phyloP scores from a whole-genome alignment of 2,797 vertebrate genomes.

The Darevskia nairensis region DNA sequence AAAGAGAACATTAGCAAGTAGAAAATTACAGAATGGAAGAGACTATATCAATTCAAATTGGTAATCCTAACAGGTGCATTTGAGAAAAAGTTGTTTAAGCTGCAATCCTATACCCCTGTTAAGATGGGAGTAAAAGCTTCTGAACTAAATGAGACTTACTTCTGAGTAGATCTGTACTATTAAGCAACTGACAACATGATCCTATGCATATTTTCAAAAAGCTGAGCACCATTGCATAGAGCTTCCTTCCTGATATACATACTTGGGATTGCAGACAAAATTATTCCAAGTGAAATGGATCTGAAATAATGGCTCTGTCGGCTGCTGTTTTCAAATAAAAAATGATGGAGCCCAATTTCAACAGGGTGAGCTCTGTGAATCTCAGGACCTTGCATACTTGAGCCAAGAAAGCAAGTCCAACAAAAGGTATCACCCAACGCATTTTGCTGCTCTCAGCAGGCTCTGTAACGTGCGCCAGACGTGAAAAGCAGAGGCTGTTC shows the following conservation, averaged over 20 bases:
- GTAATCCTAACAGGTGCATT: not conserved
- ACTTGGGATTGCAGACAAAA: not conserved
- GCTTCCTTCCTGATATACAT: not conserved
- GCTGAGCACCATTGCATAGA: not conserved
- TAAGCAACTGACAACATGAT: not conserved
- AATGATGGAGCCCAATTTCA: slow-evolving; percentile 12
- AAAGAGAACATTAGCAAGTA: not conserved
- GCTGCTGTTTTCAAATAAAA: not conserved
- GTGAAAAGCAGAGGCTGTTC: slow-evolving; percentile 42
- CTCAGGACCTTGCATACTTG: not conserved
- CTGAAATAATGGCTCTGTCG: not conserved
- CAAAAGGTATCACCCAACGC: slow-evolving; percentile 35
- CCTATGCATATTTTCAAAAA: slow-evolving; percentile 5
- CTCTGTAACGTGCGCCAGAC: not conserved
- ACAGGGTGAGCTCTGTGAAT: slow-evolving; percentile 13
- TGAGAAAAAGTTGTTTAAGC: not conserved
- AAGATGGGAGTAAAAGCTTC: not conserved
- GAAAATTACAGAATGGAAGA: slow-evolving; percentile 37
- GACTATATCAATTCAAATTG: slow-evolving; percentile 13
- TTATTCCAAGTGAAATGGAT: not conserved
- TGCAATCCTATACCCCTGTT: not conserved
- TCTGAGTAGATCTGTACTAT: not conserved
- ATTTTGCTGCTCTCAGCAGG: slow-evolving; percentile 36
- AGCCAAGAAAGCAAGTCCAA: not conserved
- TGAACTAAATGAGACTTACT: not conserved